Conservation (phyloP, 2,113 vertebrate species). For the Corvus cornix region DNA sequence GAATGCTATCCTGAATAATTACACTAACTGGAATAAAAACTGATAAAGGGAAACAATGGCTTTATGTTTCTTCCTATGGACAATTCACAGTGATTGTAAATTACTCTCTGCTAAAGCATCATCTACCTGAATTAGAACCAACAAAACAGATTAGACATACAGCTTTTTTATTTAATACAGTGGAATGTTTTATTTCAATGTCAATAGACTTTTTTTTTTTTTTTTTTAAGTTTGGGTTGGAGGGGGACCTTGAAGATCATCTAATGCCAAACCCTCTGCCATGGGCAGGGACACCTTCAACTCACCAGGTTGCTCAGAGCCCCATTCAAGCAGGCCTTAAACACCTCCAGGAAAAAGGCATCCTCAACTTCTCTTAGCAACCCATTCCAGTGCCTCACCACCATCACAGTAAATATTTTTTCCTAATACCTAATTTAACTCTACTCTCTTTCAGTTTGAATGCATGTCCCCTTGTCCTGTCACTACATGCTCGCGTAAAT, state of each 20-base stretch:
- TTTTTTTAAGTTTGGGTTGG: neutral
- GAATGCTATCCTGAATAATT: neutral
- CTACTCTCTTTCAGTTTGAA: neutral
- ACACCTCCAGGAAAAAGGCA: neutral
- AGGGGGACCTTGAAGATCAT: neutral
- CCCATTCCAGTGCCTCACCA: neutral
- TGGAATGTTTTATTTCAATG: neutral
- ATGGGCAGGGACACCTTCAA: neutral
- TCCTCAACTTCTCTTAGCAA: neutral
- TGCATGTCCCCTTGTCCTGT: accelerated
- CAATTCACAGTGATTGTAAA: neutral
- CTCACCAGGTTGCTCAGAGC: neutral
- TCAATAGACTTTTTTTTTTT: neutral
- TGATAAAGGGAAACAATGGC: neutral
- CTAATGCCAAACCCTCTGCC: neutral
- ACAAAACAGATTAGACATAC: neutral
- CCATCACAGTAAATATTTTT: neutral
- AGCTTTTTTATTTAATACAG: neutral
- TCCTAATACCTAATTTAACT: neutral
- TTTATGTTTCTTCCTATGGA: neutral
- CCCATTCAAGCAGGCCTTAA: neutral
- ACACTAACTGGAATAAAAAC: neutral
- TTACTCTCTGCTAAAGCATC: neutral
- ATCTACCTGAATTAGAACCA: neutral
- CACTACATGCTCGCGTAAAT: neutral